Evolutionary conservation across 2,113 vertebrate genomes (phyloP).

Genomic region (Oryctolagus cuniculus): mOryCun1.1 NC_091453.1:84489501-84490000

Average conservation of each 20-base stretch:
- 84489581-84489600: too few relatives aligned
- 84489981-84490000: neutral
- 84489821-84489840: slow-evolving; percentile 44
- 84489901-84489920: slow-evolving; percentile 40
- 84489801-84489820: slow-evolving; percentile 42
- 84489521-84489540: too few relatives aligned
- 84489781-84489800: neutral
- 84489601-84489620: too few relatives aligned
- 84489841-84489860: slow-evolving; percentile 26
- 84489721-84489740: slow-evolving; percentile 19
- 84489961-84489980: slow-evolving; percentile 40
- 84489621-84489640: too few relatives aligned
- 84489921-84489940: neutral
- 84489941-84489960: slow-evolving; percentile 15
- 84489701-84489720: neutral
- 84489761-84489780: slow-evolving; percentile 51
- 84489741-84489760: neutral
- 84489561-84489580: too few relatives aligned
- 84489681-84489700: neutral
- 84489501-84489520: neutral
- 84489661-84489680: neutral
- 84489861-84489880: neutral
- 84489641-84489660: neutral
- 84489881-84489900: slow-evolving; percentile 26
- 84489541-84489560: too few relatives aligned